Percentiles rank a stretch among this genome's conserved stretches.
Evolutionary conservation across 2,888 invertebrate genomes (phyloP).

Genomic region (Zhengitettix transpicula): DNA sequence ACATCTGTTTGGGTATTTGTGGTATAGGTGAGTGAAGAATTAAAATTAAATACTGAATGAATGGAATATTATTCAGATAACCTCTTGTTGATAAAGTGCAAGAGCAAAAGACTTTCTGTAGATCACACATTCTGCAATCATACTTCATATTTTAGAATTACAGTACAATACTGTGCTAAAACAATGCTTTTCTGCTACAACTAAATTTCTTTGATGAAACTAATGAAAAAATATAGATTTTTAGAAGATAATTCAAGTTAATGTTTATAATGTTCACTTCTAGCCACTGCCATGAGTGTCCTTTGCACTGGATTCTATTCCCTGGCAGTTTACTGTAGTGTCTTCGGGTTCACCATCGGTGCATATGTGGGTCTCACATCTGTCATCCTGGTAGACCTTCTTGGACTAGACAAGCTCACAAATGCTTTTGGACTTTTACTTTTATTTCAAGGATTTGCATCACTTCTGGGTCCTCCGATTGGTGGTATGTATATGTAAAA

Average conservation of each 20-base stretch:
- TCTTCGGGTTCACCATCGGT: constrained; percentile 82
- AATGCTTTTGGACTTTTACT: constrained; percentile 87
- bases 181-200: too few species aligned
- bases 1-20: constrained; percentile 69
- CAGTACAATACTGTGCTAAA: too few species aligned
- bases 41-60: neutral
- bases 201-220: too few species aligned
- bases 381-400: constrained; percentile 82
- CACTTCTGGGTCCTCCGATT: constrained; percentile 80
- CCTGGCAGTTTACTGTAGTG: constrained; percentile 57
- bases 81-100: too few species aligned
- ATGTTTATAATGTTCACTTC: neutral
- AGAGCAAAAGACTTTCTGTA: too few species aligned
- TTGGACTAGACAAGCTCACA: constrained; percentile 85
- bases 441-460: constrained; percentile 87
- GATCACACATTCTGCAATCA: too few species aligned
- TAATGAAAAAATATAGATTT: neutral
- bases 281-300: constrained; percentile 68
- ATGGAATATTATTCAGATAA: neutral
- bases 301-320: constrained; percentile 54
- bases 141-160: too few species aligned
- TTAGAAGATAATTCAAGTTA: neutral
- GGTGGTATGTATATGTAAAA: constrained; percentile 46
- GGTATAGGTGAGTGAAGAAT: constrained; percentile 55
- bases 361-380: constrained; percentile 95